Evolutionary conservation across 2,888 invertebrate genomes (phyloP), one percentile per base, ranked within the genome.

Genomic region (Orthonevra nobilis): DNA sequence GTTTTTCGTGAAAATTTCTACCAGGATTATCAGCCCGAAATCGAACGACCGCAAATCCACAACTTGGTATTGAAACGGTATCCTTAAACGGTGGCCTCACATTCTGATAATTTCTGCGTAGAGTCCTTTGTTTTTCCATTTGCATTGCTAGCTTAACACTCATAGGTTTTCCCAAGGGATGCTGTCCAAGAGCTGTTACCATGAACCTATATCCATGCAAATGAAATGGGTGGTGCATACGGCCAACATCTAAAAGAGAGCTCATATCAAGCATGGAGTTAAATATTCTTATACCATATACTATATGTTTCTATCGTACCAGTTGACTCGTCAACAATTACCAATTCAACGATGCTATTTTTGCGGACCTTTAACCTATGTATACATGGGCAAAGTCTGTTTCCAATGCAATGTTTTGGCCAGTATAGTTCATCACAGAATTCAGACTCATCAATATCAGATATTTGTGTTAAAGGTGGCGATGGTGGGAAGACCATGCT

Each of bases 401-500:
- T 61, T 15, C 68, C 79, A 0, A 17, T 19, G 60, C 85, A 85
- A 7, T 61, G 19, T 3, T 72, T 15, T n/a, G 85, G 84, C 58
- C 77, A 63, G 9, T 82, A 63, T 1, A 36, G 12, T 40, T 79
- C 83, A 81, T 85, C 83, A 50, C 88, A 85, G 81, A 84, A 88
- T 48, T 84, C 56, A 15, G 82, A 82, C 61, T 86, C 85, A 61
- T 85, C 83, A 63, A 87, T 83, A 72, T 85, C 81, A 26, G 79
- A 73, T 6, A 82, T 83, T 85, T 96, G 96, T 1, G 95, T 94
- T 72, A 96, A 89, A 34, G 95, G 89, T 0, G 96, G 95, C 0
- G 94, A 94, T 1, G 94, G 91, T 0, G 96, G 96, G 84, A 93
- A 94, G 26, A 91, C 91, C 86, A 95, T 93, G 5, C 94, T 93